A percentile compares a stretch with the other conserved stretches of the same genome.
phyloP scores from a whole-genome alignment of 2,888 invertebrate species.

The Tinea trinotella region DNA sequence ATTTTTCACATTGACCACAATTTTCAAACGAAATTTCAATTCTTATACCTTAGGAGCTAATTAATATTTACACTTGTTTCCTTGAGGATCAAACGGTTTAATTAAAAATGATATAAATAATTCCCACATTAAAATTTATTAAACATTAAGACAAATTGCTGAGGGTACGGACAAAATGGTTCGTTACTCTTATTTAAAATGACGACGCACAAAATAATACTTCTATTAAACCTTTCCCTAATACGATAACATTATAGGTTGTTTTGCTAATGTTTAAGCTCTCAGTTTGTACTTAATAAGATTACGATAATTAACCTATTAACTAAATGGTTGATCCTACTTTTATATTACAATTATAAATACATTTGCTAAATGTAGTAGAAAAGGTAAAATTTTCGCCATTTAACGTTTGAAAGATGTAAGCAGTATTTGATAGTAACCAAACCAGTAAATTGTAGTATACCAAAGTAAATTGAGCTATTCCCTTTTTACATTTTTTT shows the following conservation, averaged over 20 bases:
- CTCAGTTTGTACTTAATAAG: too few relatives aligned
- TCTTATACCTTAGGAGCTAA: neutral
- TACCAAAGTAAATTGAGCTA: too few relatives aligned
- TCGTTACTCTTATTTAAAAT: slow-evolving; percentile 1
- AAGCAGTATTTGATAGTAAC: too few relatives aligned
- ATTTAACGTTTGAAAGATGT: too few relatives aligned
- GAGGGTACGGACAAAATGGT: neutral
- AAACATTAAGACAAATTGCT: slow-evolving; percentile 6
- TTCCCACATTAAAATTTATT: neutral
- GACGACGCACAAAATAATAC: slow-evolving; percentile 12
- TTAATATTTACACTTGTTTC: neutral
- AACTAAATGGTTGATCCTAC: too few relatives aligned
- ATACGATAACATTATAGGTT: neutral
- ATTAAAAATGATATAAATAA: neutral
- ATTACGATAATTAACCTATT: too few relatives aligned
- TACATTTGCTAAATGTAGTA: too few relatives aligned
- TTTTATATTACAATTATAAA: too few relatives aligned
- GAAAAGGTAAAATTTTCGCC: too few relatives aligned
- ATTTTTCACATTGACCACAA: neutral
- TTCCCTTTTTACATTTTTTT: too few relatives aligned
- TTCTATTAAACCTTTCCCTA: neutral
- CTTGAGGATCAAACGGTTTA: neutral
- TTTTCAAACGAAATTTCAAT: neutral
- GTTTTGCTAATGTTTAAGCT: too few relatives aligned
- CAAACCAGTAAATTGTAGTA: too few relatives aligned